Evolutionary conservation across 2,797 vertebrate genomes (phyloP), one percentile per base, ranked within the genome.

Genomic region (Myotis myotis): DNA sequence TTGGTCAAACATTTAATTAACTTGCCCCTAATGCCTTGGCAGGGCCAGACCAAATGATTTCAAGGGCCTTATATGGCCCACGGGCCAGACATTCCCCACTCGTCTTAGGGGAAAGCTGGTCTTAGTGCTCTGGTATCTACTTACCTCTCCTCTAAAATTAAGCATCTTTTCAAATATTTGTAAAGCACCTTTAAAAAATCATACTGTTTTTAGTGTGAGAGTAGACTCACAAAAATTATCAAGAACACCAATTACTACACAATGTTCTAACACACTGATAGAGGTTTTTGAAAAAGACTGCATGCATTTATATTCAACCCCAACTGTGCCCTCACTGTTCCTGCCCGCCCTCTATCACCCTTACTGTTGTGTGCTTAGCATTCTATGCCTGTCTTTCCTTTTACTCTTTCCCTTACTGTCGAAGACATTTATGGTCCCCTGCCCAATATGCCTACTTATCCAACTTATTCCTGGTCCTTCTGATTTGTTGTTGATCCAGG

Each of bases 151-250:
- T 53, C 41, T 23, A 38, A 79, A 79, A 83, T 89, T 87, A 80
- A 76, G n/a, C 38, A 89, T 64, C 44, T 82, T 92, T 93, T 79
- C 44, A 80, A 91, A 93, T 38, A 70, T 25, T 49, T 91, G 72
- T 8, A 83, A 83, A 30, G 76, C 87, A 13, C 55, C 16, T 78
- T 82, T 70, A 85, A 68, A 81, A 68, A 89, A 60, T 9, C 49
- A 25, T 38, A 78, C 49, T 91, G 30, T 47, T 78, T 89, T 64
- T 11, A 74, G 4, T 64, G 23, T 30, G 20, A 74, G 3, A 30
- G 38, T 41, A 80, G 70, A 85, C 51, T 90, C 87, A 85, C 1
- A 25, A 36, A n/a, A 82, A 51, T 36, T 7, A 72, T 64, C 41
- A 83, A 64, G 28, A 70, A 92, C 20, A 85, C 15, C 33, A 81